Conservation (phyloP, 2,797 vertebrate species). For the Tauraco hartlaubi region DNA sequence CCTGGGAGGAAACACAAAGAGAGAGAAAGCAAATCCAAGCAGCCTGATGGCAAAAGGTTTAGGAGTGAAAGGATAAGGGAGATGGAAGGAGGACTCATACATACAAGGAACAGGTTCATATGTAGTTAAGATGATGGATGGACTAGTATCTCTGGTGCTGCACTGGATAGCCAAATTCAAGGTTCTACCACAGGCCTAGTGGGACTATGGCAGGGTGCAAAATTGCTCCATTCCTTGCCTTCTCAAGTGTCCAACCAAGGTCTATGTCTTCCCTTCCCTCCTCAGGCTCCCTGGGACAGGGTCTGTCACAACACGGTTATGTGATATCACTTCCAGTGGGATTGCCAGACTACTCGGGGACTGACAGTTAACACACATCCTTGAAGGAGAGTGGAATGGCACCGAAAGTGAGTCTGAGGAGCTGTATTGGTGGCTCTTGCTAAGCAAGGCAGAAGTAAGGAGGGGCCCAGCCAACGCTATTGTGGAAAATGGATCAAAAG, state of each 20-base stretch:
- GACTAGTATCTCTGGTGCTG: not conserved
- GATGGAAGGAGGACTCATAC: not conserved
- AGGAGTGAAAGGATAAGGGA: not conserved
- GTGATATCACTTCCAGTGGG: not conserved
- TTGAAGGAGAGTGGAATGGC: not conserved
- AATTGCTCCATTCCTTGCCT: not conserved
- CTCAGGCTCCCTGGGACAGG: not conserved
- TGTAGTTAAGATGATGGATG: not conserved
- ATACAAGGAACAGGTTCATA: not conserved
- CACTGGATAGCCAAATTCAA: not conserved
- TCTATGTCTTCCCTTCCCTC: not conserved
- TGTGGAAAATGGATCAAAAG: constrained; percentile 48
- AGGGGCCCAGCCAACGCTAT: not conserved
- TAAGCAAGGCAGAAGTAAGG: constrained; percentile 19
- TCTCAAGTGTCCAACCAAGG: not conserved
- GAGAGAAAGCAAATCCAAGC: not conserved
- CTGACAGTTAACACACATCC: not conserved
- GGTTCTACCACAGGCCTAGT: not conserved
- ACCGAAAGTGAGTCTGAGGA: not conserved
- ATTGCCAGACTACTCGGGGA: not conserved
- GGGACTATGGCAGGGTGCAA: not conserved
- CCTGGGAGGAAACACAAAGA: not conserved
- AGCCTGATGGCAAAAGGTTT: not conserved
- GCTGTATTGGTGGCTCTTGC: not conserved
- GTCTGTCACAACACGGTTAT: not conserved